Evolutionary conservation across 2,113 vertebrate genomes (phyloP).

Genomic region (Indri indri): DNA sequence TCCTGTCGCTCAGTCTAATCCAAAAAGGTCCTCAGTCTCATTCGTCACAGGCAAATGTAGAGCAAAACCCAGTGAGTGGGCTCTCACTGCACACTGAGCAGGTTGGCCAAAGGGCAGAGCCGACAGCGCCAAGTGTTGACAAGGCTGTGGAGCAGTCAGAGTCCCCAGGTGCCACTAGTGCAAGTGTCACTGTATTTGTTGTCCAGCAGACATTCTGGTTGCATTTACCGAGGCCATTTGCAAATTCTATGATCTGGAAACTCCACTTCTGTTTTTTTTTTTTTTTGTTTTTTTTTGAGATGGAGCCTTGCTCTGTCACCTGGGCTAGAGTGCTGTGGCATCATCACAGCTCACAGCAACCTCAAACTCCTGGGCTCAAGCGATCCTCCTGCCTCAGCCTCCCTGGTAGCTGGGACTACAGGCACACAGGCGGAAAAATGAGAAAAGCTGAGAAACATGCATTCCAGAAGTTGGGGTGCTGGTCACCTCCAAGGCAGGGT

Average conservation of each 20-base stretch:
- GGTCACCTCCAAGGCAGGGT: background rate
- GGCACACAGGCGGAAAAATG: background rate
- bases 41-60: background rate
- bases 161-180: accelerated
- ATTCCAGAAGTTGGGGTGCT: accelerated
- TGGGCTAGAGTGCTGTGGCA: too few species aligned
- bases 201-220: too few species aligned
- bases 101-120: background rate
- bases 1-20: background rate
- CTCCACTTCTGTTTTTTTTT: background rate
- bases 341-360: too few species aligned
- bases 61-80: background rate
- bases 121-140: background rate
- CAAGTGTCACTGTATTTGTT: accelerated
- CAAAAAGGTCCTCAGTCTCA: background rate
- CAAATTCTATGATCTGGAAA: background rate
- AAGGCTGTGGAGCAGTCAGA: background rate
- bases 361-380: too few species aligned
- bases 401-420: too few species aligned
- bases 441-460: background rate
- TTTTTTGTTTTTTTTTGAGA: too few species aligned
- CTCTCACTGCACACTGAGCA: too few species aligned
- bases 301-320: too few species aligned
- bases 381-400: too few species aligned
- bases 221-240: background rate